Evolutionary conservation across 1,140 invertebrate genomes (phyloP).

Genomic region (Magallana ariakensis): DNA sequence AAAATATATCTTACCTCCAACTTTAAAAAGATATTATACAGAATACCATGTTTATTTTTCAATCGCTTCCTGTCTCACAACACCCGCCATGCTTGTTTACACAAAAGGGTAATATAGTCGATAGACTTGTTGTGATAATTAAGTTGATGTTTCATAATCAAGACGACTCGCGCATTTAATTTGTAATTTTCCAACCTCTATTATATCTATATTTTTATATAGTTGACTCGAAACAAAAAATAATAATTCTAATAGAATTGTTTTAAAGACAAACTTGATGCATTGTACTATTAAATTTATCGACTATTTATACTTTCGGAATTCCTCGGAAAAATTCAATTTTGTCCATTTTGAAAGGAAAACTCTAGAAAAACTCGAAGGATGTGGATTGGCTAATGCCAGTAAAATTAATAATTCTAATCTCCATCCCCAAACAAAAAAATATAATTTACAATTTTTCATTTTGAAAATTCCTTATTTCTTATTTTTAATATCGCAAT

Average conservation of each 20-base stretch:
- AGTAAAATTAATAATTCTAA: not conserved
- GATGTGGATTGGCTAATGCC: not conserved
- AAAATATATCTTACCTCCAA: not conserved
- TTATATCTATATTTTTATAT: too few species aligned
- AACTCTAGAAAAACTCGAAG: not conserved
- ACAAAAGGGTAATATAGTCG: constrained; percentile 49
- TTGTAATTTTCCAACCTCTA: too few species aligned
- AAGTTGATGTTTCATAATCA: too few species aligned
- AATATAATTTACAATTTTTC: too few species aligned
- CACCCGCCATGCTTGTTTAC: constrained; percentile 69
- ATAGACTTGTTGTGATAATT: constrained; percentile 44
- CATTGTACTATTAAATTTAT: not conserved
- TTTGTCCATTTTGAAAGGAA: not conserved
- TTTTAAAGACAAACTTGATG: too few species aligned
- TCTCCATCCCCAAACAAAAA: too few species aligned
- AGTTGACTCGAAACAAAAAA: too few species aligned
- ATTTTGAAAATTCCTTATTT: too few species aligned
- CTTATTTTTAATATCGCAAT: too few species aligned
- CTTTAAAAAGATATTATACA: not conserved
- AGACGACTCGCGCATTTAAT: too few species aligned
- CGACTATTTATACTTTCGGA: not conserved
- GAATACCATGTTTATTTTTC: constrained; percentile 22
- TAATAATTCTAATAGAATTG: too few species aligned
- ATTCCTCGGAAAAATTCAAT: not conserved
- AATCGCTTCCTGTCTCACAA: constrained; percentile 52